Conservation (phyloP, 2,888 invertebrate genomes). For the Dione vanillae region DNA sequence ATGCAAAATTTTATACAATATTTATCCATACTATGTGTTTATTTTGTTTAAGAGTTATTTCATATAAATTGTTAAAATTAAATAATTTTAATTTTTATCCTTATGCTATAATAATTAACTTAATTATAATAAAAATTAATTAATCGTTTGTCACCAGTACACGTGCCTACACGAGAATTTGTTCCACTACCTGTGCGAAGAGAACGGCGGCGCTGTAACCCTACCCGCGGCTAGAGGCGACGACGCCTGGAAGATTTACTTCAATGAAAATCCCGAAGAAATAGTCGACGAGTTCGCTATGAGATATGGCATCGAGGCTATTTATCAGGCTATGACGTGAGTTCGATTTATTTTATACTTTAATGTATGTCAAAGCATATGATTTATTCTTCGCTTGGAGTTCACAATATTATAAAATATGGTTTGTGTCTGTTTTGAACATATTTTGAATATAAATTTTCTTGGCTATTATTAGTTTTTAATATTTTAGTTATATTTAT, state of each 20-base stretch:
- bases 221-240: conserved; percentile 97
- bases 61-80: too few relatives aligned
- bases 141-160: conserved; percentile 81
- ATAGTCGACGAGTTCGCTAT: conserved; percentile 99
- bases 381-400: conserved; percentile 1
- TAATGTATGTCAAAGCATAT: conserved; percentile 14
- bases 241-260: conserved; percentile 99
- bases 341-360: conserved; percentile 58
- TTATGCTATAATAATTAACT: background rate
- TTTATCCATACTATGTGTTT: too few relatives aligned
- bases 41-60: too few relatives aligned
- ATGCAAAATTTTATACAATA: too few relatives aligned
- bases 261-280: conserved; percentile 98
- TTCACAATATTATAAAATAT: background rate
- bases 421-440: too few relatives aligned
- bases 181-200: conserved; percentile 98
- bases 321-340: conserved; percentile 99
- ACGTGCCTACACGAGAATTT: conserved; percentile 99
- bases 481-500: too few relatives aligned
- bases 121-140: background rate
- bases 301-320: conserved; percentile 99
- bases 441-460: too few relatives aligned
- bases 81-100: too few relatives aligned
- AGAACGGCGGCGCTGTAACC: conserved; percentile 94
- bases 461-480: too few relatives aligned